Conservation (phyloP, 2,888 invertebrate genomes). For the Alloscopus bannaensis region DNA sequence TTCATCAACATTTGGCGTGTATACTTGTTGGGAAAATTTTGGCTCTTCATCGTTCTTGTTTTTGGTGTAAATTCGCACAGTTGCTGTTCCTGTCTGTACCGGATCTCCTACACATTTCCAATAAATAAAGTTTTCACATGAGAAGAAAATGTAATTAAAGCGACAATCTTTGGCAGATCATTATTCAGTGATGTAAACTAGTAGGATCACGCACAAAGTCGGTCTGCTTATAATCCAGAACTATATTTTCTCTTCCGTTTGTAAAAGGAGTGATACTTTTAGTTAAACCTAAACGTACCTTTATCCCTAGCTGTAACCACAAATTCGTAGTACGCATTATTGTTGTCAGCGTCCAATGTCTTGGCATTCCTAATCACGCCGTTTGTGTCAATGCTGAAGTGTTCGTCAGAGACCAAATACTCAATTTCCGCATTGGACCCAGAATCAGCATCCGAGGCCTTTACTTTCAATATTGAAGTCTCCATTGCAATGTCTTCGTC, state of each 20-base stretch:
- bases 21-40: slow-evolving; percentile 96
- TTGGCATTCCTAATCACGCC: slow-evolving; percentile 95
- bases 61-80: slow-evolving; percentile 96
- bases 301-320: slow-evolving; percentile 95
- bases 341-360: slow-evolving; percentile 96
- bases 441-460: slow-evolving; percentile 96
- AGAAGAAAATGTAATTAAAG: too few relatives aligned
- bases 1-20: slow-evolving; percentile 96
- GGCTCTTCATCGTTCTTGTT: slow-evolving; percentile 99
- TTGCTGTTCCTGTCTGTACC: slow-evolving; percentile 92
- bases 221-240: too few relatives aligned
- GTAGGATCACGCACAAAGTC: too few relatives aligned
- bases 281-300: slow-evolving; percentile 77
- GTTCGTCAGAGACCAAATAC: slow-evolving; percentile 93
- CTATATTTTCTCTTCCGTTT: too few relatives aligned
- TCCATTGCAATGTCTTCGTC: slow-evolving; percentile 96
- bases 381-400: slow-evolving; percentile 85
- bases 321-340: slow-evolving; percentile 97
- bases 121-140: too few relatives aligned
- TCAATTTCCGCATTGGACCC: slow-evolving; percentile 96
- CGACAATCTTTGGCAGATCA: too few relatives aligned
- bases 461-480: slow-evolving; percentile 94
- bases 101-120: slow-evolving; percentile 85
- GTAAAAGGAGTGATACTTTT: too few relatives aligned
- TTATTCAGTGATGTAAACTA: too few relatives aligned